These are phyloP conservation scores for Cephus pygmeus DNA, from an alignment of 2,888 invertebrate genomes.

Conservation along the genomic window DNA sequence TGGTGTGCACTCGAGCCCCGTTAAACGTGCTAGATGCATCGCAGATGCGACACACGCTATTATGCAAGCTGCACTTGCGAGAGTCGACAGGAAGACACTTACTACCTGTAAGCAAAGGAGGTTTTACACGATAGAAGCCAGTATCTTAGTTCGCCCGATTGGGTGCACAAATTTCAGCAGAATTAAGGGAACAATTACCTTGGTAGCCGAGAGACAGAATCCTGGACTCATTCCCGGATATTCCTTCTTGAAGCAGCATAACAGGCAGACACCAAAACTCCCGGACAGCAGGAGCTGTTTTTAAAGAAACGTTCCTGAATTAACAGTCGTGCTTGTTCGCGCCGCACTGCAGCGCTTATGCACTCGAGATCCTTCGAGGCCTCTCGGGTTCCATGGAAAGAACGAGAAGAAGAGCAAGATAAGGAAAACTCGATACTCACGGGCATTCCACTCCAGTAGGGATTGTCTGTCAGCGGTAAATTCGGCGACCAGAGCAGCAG, in stretches of 20 bases:
- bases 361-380: no score
- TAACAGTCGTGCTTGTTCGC: no score
- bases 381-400: no score
- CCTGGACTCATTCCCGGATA: slow-evolving; percentile 55
- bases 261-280: slow-evolving; percentile 54
- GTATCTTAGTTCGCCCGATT: no score
- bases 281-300: slow-evolving; percentile 54
- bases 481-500: slow-evolving; percentile 72
- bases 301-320: not conserved
- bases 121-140: no score
- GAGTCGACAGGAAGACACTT: slow-evolving; percentile 44
- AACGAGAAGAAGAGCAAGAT: not conserved
- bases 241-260: slow-evolving; percentile 58
- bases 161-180: not conserved
- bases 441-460: slow-evolving; percentile 75
- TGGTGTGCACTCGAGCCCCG: slow-evolving; percentile 53
- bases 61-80: slow-evolving; percentile 47
- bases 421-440: slow-evolving; percentile 61
- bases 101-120: slow-evolving; percentile 35
- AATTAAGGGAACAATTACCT: slow-evolving; percentile 34
- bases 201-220: slow-evolving; percentile 50
- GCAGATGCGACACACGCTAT: slow-evolving; percentile 49
- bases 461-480: slow-evolving; percentile 71
- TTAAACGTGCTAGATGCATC: slow-evolving; percentile 50
- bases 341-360: no score